Conservation (phyloP, 2,888 invertebrate genomes). For the Heteromurus nitidus region DNA sequence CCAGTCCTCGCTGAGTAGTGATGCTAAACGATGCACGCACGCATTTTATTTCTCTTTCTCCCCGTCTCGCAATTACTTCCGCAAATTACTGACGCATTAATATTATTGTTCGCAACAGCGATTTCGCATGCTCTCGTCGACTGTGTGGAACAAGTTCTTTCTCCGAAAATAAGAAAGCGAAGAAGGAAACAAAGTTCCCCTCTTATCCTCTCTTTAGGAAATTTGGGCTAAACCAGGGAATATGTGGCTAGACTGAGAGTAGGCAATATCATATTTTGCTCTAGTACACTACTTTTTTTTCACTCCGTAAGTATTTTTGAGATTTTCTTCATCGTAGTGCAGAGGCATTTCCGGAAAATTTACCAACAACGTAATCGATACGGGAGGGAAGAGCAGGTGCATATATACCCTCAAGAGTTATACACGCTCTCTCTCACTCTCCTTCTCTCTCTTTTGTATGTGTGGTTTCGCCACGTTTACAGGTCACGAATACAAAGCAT, state of each 20-base stretch:
- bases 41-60: no score
- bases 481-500: conserved; percentile 16
- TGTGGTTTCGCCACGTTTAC: conserved; percentile 5
- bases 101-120: conserved; percentile 19
- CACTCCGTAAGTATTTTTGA: no score
- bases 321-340: no score
- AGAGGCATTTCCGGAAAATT: neutral
- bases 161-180: neutral
- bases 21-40: neutral
- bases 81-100: conserved; percentile 40
- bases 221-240: no score
- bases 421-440: neutral
- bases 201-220: no score
- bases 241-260: no score
- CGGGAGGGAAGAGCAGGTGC: conserved; percentile 16
- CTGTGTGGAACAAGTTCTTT: neutral
- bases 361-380: conserved; percentile 7
- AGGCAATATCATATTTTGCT: no score
- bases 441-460: neutral
- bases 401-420: neutral
- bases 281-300: no score
- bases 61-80: conserved; percentile 38
- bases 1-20: neutral
- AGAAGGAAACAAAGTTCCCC: neutral
- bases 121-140: neutral